Percentiles rank a stretch among this genome's conserved stretches.
phyloP scores from a whole-genome alignment of 1,140 invertebrate species.

The Formica exsecta region DNA sequence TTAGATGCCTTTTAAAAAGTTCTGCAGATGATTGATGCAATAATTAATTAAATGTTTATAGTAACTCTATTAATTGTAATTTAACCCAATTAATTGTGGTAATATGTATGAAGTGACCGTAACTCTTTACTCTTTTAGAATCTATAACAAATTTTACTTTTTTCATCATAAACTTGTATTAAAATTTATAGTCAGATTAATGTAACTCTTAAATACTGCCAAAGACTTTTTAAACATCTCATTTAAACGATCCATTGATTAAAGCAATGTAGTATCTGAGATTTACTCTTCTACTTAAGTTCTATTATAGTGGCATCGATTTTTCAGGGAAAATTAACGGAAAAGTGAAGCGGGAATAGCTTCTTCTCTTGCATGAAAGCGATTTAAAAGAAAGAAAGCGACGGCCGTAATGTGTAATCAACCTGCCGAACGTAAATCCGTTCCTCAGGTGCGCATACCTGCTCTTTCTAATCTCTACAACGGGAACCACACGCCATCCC shows the following conservation, averaged over 20 bases:
- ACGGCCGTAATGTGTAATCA: slow-evolving; percentile 70
- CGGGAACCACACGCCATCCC: slow-evolving; percentile 67
- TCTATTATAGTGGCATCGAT: slow-evolving; percentile 24
- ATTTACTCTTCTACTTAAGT: not conserved
- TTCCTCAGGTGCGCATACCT: slow-evolving; percentile 62
- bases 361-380: slow-evolving; percentile 48
- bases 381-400: slow-evolving; percentile 51
- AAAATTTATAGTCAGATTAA: not conserved
- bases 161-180: not conserved
- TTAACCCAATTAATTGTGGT: not conserved
- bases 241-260: not conserved
- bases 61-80: slow-evolving; percentile 1
- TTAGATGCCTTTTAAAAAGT: not conserved
- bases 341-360: not conserved
- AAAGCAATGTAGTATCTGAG: slow-evolving; percentile 32
- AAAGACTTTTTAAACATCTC: not conserved
- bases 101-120: not conserved
- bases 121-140: not conserved
- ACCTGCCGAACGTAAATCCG: slow-evolving; percentile 74
- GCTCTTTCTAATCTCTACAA: slow-evolving; percentile 68
- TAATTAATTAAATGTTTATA: slow-evolving; percentile 42
- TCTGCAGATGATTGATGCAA: not conserved
- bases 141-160: not conserved
- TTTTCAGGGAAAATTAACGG: slow-evolving; percentile 22
- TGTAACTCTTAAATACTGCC: not conserved